Percentiles rank a stretch among this genome's conserved stretches.
phyloP scores from a whole-genome alignment of 2,888 invertebrate genomes.

The Hyposoter dolosus region DNA sequence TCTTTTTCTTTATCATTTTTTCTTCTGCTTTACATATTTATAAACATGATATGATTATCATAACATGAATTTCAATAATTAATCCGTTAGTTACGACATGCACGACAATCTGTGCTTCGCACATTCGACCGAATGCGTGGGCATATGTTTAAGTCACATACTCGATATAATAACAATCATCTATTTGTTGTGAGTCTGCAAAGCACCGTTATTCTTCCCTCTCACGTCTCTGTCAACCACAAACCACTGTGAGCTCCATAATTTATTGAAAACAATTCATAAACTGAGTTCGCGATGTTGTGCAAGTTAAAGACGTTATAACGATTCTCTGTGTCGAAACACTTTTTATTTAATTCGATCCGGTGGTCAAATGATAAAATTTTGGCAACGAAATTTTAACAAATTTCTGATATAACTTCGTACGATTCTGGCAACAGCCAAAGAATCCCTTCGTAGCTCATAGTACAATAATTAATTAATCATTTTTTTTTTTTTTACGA shows the following conservation, averaged over 20 bases:
- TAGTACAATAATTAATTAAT: neutral
- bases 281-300: neutral
- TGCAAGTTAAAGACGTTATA: neutral
- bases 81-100: conserved; percentile 10
- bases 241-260: neutral
- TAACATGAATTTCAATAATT: conserved; percentile 8
- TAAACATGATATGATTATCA: neutral
- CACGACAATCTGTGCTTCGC: neutral
- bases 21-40: neutral
- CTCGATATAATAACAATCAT: neutral
- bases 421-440: neutral
- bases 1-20: neutral
- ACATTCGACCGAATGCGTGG: neutral
- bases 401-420: neutral
- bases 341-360: neutral
- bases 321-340: neutral
- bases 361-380: neutral
- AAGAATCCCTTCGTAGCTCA: neutral
- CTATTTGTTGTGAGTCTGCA: neutral
- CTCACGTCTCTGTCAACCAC: neutral
- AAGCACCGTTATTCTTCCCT: neutral
- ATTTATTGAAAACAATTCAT: conserved; percentile 10
- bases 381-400: neutral
- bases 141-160: neutral
- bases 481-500: neutral